Conservation (phyloP, 2,797 vertebrate genomes). For the Lepilemur ruficaudatus region DNA sequence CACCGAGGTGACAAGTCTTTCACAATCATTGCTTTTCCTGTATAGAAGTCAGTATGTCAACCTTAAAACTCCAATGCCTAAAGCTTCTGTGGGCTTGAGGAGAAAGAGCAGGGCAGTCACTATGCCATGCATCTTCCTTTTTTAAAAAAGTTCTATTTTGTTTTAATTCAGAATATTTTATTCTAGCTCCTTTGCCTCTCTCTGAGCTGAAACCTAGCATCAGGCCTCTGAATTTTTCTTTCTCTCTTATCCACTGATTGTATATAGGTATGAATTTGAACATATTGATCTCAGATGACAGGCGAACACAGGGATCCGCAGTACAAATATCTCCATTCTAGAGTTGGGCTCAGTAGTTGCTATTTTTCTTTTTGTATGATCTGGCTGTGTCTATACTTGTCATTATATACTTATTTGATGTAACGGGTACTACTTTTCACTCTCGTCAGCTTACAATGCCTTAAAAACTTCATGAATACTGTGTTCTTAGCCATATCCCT, state of each 20-base stretch:
- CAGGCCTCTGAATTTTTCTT: not conserved
- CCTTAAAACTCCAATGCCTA: not conserved
- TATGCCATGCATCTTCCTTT: not conserved
- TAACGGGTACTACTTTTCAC: not conserved
- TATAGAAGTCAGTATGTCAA: not conserved
- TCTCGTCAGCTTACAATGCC: not conserved
- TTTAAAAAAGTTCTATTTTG: too few species aligned
- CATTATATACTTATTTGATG: not conserved
- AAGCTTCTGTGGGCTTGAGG: not conserved
- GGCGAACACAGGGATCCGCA: not conserved
- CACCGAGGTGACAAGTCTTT: not conserved
- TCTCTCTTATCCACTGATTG: not conserved
- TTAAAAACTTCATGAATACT: not conserved
- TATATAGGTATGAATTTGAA: not conserved
- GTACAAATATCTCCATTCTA: not conserved
- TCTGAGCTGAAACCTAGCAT: rapidly evolving
- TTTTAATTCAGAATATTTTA: too few species aligned
- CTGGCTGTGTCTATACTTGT: not conserved
- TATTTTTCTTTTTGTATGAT: not conserved
- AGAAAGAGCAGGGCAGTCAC: not conserved
- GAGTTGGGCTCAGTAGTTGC: not conserved
- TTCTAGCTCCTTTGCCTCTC: not conserved
- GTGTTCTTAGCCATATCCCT: not conserved
- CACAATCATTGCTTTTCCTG: too few species aligned
- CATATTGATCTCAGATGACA: not conserved